Base-by-base conservation (phyloP, 2,797 vertebrate species). In the Alosa sapidissima region DNA sequence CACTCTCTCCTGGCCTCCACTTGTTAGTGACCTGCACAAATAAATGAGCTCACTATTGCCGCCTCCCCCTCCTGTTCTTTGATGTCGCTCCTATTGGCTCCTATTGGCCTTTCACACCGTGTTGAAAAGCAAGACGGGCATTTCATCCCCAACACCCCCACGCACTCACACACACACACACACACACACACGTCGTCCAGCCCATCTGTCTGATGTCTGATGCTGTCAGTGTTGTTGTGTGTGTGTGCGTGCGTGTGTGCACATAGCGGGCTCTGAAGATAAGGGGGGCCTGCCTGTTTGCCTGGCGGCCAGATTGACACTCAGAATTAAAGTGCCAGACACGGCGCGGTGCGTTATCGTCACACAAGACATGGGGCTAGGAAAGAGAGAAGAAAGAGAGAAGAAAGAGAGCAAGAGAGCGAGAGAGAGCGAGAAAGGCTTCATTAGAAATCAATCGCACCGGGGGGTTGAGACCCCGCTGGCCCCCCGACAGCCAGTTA, bases 271-370 rank as follows among this genome's bases (percentile, higher is more conserved):
- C 86, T 84, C 19, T 21, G 62, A 41, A 83, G 86, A 84, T 85
- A 87, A 88, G 84, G 24, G 13, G 45, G 55, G 55, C 5, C 55
- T 58, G 55, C 52, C 86, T 48, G 47, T 81, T 83, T 86, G 83
- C 83, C 55, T 28, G 45, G 78, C 65, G 85, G 24, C 85, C 90
- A 92, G 94, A 94, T 88, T 93, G 94, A 93, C 90, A 55, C 78
- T 82, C 6, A 3, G 90, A 94, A 94, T 94, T 94, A 94, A 94
- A 91, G 90, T 92, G 93, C 93, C 93, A 93, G 86, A 87, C 87
- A 85, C 86, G 85, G 91, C 82, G 19, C 19, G 2, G 90, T 92
- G 92, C 90, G 88, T 24, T 82, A 45, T 85, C 88, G 89, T 89
- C 93, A 94, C 94, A 94, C 19, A 7, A 58, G 55, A 58, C 52